phyloP scores from a whole-genome alignment of 2,797 vertebrate species.

The Coccyzus lansbergi region DNA sequence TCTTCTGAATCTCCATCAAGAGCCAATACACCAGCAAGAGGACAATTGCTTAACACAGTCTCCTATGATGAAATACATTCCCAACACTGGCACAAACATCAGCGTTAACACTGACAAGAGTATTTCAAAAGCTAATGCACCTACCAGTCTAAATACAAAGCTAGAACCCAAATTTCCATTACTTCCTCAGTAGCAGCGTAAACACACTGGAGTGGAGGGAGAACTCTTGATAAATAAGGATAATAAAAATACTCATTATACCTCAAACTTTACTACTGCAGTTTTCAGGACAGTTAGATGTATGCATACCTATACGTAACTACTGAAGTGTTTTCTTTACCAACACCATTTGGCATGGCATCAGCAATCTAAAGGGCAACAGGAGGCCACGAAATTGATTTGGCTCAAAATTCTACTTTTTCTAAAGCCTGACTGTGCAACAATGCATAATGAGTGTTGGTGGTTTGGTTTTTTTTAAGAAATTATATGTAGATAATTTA shows the following conservation, averaged over 20 bases:
- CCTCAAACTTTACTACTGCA: neutral
- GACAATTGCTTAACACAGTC: constrained; percentile 33
- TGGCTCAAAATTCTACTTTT: constrained; percentile 17
- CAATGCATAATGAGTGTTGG: neutral
- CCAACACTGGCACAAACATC: neutral
- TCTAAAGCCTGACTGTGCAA: neutral
- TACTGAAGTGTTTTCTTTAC: neutral
- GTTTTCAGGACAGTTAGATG: neutral
- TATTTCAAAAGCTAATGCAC: neutral
- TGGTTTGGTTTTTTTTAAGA: neutral
- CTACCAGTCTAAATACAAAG: neutral
- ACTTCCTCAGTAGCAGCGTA: constrained; percentile 23
- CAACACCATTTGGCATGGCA: neutral
- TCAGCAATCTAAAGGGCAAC: constrained; percentile 30
- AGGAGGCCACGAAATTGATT: constrained; percentile 27
- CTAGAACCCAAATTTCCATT: neutral
- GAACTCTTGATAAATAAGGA: neutral
- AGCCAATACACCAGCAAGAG: constrained; percentile 28
- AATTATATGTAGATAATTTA: neutral
- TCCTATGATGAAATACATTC: neutral
- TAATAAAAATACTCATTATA: constrained; percentile 1
- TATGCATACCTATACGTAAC: neutral
- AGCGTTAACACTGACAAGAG: neutral
- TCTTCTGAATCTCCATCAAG: constrained; percentile 30
- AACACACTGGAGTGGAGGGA: neutral